These are phyloP conservation scores for Brachyptera risi DNA, from an alignment of 2,888 invertebrate genomes.

Conservation along the genomic window DNA sequence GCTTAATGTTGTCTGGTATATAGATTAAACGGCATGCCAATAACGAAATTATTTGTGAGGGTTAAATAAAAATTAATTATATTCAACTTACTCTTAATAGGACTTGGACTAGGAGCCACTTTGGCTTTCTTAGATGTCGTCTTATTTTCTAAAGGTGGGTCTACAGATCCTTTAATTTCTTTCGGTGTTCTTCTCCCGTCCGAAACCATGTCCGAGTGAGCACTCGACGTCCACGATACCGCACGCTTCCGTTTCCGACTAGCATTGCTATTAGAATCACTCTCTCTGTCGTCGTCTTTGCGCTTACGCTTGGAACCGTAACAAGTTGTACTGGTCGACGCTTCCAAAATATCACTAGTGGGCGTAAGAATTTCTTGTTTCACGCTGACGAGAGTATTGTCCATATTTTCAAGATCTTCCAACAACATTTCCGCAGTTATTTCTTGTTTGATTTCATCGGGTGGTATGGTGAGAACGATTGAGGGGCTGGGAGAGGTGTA, in stretches of 20 bases:
- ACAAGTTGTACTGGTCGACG: conserved; percentile 5
- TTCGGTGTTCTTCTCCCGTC: conserved; percentile 10
- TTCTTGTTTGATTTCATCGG: conserved; percentile 16
- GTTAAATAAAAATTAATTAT: too few relatives aligned
- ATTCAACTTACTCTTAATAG: neutral
- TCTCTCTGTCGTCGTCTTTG: conserved; percentile 36
- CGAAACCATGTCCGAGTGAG: conserved; percentile 15
- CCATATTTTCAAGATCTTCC: conserved; percentile 9
- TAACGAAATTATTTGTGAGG: too few relatives aligned
- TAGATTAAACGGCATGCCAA: too few relatives aligned
- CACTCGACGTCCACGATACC: conserved; percentile 41
- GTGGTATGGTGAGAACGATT: conserved; percentile 2
- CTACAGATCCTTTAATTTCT: neutral
- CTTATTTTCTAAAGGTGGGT: conserved; percentile 4
- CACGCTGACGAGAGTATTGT: neutral
- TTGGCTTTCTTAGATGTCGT: conserved; percentile 4
- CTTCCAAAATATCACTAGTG: conserved; percentile 3
- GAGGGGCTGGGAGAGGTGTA: conserved; percentile 7
- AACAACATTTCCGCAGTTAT: conserved; percentile 2
- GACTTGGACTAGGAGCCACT: neutral
- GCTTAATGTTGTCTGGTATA: too few relatives aligned
- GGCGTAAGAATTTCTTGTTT: conserved; percentile 6
- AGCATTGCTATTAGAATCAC: conserved; percentile 37
- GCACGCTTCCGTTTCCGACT: conserved; percentile 43
- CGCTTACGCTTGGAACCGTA: conserved; percentile 1